phyloP scores from a whole-genome alignment of 2,113 vertebrate species.

The Corvus cornix region DNA sequence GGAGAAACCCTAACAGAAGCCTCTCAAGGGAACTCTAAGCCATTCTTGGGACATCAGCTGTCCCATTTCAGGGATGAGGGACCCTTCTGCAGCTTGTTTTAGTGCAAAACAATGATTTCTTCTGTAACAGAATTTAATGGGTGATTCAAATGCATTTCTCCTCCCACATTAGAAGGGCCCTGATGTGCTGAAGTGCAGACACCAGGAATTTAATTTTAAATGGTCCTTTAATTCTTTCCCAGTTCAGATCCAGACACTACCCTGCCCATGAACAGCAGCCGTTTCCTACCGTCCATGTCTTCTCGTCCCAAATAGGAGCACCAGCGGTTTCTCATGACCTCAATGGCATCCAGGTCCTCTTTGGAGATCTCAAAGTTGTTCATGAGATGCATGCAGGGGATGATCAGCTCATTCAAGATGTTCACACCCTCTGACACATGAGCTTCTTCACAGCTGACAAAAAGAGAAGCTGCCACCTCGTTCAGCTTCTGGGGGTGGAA shows the following conservation, averaged over 20 bases:
- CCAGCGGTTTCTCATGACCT: constrained; percentile 90
- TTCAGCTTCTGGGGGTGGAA: constrained; percentile 83
- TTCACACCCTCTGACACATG: constrained; percentile 81
- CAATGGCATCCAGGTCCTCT: constrained; percentile 88
- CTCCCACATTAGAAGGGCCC: neutral
- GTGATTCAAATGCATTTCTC: neutral
- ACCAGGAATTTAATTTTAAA: neutral
- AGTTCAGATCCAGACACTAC: neutral
- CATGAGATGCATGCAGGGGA: constrained; percentile 95
- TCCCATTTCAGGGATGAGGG: neutral
- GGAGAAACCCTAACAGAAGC: neutral
- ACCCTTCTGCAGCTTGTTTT: neutral
- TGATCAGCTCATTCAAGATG: constrained; percentile 90
- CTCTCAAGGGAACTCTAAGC: neutral
- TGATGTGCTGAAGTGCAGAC: neutral
- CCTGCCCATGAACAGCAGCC: neutral
- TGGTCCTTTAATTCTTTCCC: too few species aligned
- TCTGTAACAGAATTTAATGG: neutral
- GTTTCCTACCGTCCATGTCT: constrained; percentile 86
- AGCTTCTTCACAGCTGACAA: constrained; percentile 82
- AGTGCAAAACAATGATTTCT: neutral
- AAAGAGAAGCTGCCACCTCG: constrained; percentile 82
- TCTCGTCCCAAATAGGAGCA: constrained; percentile 88
- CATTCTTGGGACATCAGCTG: neutral
- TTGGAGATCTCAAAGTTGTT: constrained; percentile 76